These are phyloP conservation scores for Temnothorax longispinosus DNA, from an alignment of 1,140 invertebrate genomes.

Conservation along the genomic window DNA sequence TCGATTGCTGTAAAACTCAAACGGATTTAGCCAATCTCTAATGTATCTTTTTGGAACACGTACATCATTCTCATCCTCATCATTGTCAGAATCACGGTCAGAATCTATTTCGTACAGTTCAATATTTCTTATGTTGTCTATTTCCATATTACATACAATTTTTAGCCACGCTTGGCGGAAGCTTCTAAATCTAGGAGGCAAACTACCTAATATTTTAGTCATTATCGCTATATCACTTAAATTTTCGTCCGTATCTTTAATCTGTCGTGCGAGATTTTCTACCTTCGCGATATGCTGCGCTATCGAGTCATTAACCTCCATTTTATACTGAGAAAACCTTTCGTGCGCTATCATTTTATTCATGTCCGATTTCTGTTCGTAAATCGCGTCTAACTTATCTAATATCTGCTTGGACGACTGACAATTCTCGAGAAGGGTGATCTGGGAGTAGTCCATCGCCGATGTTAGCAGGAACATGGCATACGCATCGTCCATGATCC, in stretches of 20 bases:
- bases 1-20: too few relatives aligned
- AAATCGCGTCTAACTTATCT: background rate
- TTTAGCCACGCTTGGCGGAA: background rate
- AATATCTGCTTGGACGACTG: background rate
- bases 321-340: background rate
- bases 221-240: background rate
- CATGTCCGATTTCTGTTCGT: background rate
- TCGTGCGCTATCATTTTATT: constrained; percentile 11
- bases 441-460: background rate
- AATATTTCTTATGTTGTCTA: too few relatives aligned
- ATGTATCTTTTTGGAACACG: too few relatives aligned
- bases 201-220: background rate
- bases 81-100: too few relatives aligned
- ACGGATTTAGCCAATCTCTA: too few relatives aligned
- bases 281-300: background rate
- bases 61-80: too few relatives aligned
- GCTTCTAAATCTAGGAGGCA: background rate
- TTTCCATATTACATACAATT: too few relatives aligned
- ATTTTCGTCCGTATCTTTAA: background rate
- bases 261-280: background rate
- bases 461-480: background rate
- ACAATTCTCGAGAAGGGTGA: background rate
- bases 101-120: too few relatives aligned
- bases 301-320: background rate
- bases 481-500: background rate